Evolutionary conservation across 1,140 invertebrate genomes (phyloP), one percentile per base, ranked within the genome.

Genomic region (Polypedilum vanderplanki): DNA sequence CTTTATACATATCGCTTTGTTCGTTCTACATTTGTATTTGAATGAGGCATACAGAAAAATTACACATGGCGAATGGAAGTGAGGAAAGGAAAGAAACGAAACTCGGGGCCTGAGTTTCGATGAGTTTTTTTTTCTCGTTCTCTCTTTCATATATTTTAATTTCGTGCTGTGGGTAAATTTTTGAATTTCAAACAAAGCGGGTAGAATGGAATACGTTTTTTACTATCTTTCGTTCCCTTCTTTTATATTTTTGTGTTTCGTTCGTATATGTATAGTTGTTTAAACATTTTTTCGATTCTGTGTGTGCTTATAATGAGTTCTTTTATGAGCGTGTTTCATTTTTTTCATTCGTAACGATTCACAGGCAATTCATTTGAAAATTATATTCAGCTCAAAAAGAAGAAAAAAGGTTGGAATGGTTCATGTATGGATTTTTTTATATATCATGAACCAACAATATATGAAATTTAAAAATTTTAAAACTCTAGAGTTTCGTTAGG

Each of bases 1-100:
- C 65, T 20, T 70, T 17, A 12, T 22, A 70, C 7, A 18, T 17
- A 1, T 57, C 8, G 46, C 46, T 17, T 12, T 12, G 10, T 57
- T 12, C 46, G 3, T 57, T 57, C 3, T 57, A 12, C 4, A 57
- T 57, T 4, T 46, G 46, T 57, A 57, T 70, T 70, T 10, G 65
- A 10, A 18, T 20, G 18, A n/a, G n/a, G 15, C n/a, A n/a, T n/a
- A n/a, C n/a, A n/a, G n/a, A 22, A 20, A 18, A 20, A n/a, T 18
- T 9, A 70, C 17, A 18, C 17, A 70, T 70, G 65, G 65, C 9
- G 20, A 70, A 70, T 70, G 65, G 65, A 70, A 70, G 65, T 70
- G 10, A n/a, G n/a, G 41, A 46, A 46, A 46, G 15, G 15, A 8
- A 46, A 8, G 41, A 46, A 46, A 46, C 41, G 41, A 46, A 46